Evolutionary conservation across 2,113 vertebrate genomes (phyloP), one percentile per base, ranked within the genome.

Genomic region (Propithecus coquereli): DNA sequence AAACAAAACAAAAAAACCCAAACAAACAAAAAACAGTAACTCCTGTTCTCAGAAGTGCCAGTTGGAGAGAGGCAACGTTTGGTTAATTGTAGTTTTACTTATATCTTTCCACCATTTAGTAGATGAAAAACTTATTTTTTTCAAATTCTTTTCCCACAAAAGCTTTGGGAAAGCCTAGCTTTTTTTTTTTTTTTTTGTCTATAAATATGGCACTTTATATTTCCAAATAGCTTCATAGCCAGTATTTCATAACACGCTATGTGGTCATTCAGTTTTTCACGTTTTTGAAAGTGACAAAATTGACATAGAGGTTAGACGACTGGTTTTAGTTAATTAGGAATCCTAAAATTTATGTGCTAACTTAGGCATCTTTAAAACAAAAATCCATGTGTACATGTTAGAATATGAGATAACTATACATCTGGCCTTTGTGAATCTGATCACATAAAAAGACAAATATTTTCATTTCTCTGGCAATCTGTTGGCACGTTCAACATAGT

Each of bases 251-350:
- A 89, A 52, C 34, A 86, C 17, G 12, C 0, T 79, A 20, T 85
- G 40, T 84, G 90, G 13, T 32, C 45, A 87, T 40, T 94, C 32
- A 4, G 10, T 95, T 66, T 83, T 94, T 70, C 45, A 84, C 16
- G 66, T n/a, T 81, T 96, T 96, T 57, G 30, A 59, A 95, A 80
- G 47, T 54, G 40, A 81, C 74, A 65, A 95, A 89, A 90, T 25
- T 90, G 23, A 50, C 57, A 87, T 0, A 73, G 54, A 96, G 47
- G 14, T 88, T 70, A 81, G 25, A 77, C 47, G 61, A 81, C 5
- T 30, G 25, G 18, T 43, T 92, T 88, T 54, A 90, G 66, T 95
- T 92, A 43, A 87, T 54, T 34, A 83, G 20, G 68, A 80, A 74
- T 71, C 40, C 8, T 47, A 57, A 74, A n/a, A 65, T 71, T 87